Conservation (phyloP, 2,797 vertebrate genomes). For the Pteronotus mesoamericanus region DNA sequence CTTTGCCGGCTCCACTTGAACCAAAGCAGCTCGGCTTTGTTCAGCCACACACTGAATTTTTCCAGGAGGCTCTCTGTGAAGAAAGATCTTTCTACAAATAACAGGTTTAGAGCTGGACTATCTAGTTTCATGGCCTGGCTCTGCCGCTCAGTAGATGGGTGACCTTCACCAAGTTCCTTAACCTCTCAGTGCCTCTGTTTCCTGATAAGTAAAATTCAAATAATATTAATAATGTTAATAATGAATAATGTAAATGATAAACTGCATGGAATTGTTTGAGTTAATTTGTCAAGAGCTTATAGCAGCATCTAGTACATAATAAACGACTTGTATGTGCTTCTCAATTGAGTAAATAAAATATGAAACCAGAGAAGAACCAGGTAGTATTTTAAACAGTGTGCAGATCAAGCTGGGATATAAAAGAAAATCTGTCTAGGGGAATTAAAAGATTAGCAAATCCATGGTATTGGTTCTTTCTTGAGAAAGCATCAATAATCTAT, state of each 20-base stretch:
- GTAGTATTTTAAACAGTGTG: not conserved
- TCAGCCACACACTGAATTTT: not conserved
- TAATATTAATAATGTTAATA: not conserved
- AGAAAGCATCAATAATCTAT: not conserved
- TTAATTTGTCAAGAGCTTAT: not conserved
- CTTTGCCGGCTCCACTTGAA: not conserved
- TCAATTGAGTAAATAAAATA: slow-evolving; percentile 48
- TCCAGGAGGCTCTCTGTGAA: not conserved
- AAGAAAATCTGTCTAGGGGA: not conserved
- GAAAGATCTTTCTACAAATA: not conserved
- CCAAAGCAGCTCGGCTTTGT: slow-evolving; percentile 7
- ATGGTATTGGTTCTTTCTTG: not conserved
- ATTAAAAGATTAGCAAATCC: not conserved
- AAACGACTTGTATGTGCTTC: slow-evolving; percentile 19
- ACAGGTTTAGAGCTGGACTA: not conserved
- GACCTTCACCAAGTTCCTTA: not conserved
- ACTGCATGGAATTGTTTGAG: not conserved
- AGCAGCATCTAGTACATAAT: not conserved
- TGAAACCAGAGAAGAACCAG: not conserved
- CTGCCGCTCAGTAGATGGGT: not conserved
- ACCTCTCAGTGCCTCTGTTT: not conserved
- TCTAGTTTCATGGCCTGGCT: not conserved
- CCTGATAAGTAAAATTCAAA: not conserved
- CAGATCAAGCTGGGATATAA: not conserved
- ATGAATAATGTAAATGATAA: not conserved